Evolutionary conservation across 2,797 vertebrate species (phyloP).

Genomic region (Anabas testudineus): DNA sequence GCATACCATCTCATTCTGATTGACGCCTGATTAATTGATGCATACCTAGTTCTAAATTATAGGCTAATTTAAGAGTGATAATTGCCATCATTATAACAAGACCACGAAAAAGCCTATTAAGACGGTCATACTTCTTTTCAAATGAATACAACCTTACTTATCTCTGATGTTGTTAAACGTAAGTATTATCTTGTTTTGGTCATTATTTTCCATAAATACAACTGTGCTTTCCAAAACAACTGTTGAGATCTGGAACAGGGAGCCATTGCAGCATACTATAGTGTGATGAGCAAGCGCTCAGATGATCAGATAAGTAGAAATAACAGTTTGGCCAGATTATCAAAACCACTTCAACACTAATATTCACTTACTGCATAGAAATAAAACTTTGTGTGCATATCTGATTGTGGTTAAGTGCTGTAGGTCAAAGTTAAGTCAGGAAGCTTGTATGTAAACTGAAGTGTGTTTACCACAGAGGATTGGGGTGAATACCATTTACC

Average conservation of each 20-base stretch:
- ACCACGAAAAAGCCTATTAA: background rate
- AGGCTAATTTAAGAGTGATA: background rate
- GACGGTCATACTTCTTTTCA: background rate
- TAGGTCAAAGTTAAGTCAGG: conserved; percentile 12
- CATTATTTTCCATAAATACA: background rate
- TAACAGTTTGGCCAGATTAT: background rate
- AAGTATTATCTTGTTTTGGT: background rate
- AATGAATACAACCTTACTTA: background rate
- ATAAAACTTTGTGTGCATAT: background rate
- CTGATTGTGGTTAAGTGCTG: background rate
- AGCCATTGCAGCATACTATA: conserved; percentile 7
- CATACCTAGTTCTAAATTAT: background rate
- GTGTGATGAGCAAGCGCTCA: background rate
- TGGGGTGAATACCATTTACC: background rate
- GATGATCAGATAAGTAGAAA: background rate
- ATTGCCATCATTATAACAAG: background rate
- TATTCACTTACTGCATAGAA: background rate
- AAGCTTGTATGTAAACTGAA: conserved; percentile 12
- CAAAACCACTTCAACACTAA: background rate
- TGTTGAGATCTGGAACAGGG: background rate
- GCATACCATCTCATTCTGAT: background rate
- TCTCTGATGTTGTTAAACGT: rapidly evolving
- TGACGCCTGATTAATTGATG: background rate
- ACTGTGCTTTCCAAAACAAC: background rate
- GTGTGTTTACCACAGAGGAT: background rate